Evolutionary conservation across 23 tunicate species (phyloP), one percentile per base, ranked within the genome.

Genomic region (Ascidia mentula): DNA sequence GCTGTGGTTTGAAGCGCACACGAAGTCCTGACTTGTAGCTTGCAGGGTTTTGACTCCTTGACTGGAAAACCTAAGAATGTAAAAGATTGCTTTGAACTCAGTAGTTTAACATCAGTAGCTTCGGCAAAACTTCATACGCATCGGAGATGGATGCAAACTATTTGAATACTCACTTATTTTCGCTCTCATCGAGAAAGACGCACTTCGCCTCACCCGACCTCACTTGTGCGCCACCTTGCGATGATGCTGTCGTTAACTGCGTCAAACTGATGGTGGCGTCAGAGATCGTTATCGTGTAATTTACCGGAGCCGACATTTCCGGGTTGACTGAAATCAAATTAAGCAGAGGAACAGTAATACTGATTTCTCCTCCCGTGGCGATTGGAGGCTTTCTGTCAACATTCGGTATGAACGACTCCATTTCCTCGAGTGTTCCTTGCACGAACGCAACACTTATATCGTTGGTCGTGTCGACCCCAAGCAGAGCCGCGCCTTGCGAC

Each of bases 1-100:
- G 6, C 45, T 74, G 46, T 74, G 78, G 22, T 74, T 74, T 37
- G 45, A 74, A 37, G 38, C 38, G 38, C 78, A 74, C 2, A 39
- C 38, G 46, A 37, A 38, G 40, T 74, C 46, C 38, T 74, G 28
- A 13, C 2, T 31, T 2, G 40, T 39, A 6, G 78, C 28, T 24
- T 37, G 37, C 40, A 74, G 3, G 13, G 40, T 26, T 26, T 37
- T 18, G 26, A 38, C 38, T 32, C 78, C 78, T 26, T 26, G 22
- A 26, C 46, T 74, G 1, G 46, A 74, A 31, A 74, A 74, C n/a
- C 65, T 53, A 28, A 26, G n/a, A n/a, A n/a, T n/a, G n/a, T n/a
- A n/a, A n/a, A n/a, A n/a, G n/a, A n/a, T n/a, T n/a, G n/a, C n/a
- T n/a, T n/a, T n/a, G n/a, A n/a, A n/a, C n/a, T n/a, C n/a, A n/a